Base-by-base conservation (phyloP, 1,140 invertebrate species). In the Atopsyche davidsoni region DNA sequence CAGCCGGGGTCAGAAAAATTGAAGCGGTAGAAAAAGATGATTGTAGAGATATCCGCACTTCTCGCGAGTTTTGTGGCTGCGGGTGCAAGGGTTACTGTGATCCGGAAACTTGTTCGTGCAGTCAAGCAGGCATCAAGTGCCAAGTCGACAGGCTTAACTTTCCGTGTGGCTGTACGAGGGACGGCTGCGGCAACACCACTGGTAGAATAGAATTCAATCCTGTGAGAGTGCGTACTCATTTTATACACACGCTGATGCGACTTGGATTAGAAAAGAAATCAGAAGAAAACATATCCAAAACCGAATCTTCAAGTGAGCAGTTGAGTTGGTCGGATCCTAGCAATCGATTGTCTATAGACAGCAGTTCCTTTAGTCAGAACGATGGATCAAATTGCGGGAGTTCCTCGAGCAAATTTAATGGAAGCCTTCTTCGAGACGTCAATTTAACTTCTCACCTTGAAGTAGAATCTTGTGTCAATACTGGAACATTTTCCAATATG, bases 131-230 rank as follows among this genome's bases (percentile, higher is more conserved):
- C 19, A 97, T 98, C 51, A 95, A 96, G 73, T 98, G 92, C 66
- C 92, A 96, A 78, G 91, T 98, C 16, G 94, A 98, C 72, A 79
- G 94, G 53, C 76, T 92, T 32, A 94, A 90, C 62, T 98, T 98
- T 68, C 96, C 96, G 0, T 98, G 96, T 69, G 92, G 93, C 16
- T 99, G 96, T 70, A 86, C 88, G 1, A 82, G 89, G 53, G 93
- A 97, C 61, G 90, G 91, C 38, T 99, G 96, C 70, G 87, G 82
- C 23, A 99, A 99, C 69, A 83, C 82, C 2, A 83, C 83, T 41
- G 96, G 96, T 4, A 78, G 96, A 46, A 90, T 97, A 51, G 95
- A 98, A 67, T 98, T 98, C 61, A 96, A 98, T 70, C 92, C 93
- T 0, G 82, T 93, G 21, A 79, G 94, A 45, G 95, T 98, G 2